Evolutionary conservation across 2,888 invertebrate species (phyloP).

Genomic region (Chelonus formosanus): DNA sequence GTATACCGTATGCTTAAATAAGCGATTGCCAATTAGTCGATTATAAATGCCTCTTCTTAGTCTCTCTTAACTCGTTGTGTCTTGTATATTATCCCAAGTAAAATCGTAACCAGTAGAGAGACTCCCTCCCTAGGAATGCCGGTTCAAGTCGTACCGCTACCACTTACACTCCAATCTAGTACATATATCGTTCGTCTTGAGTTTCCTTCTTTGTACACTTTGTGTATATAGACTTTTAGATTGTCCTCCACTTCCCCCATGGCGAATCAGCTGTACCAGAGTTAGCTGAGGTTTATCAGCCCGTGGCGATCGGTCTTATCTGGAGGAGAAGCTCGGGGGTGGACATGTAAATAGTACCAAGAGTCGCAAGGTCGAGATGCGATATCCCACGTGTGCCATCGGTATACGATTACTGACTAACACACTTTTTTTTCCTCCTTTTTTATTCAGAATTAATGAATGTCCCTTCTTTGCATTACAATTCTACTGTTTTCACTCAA

Average conservation of each 20-base stretch:
- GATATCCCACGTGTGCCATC: constrained; percentile 26
- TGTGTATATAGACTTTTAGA: too few species aligned
- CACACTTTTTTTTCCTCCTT: background rate
- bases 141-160: constrained; percentile 25
- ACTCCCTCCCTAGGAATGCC: constrained; percentile 17
- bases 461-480: background rate
- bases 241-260: constrained; percentile 26
- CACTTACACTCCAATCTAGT: constrained; percentile 19
- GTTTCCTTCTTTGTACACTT: constrained; percentile 4
- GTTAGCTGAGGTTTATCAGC: constrained; percentile 36
- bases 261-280: constrained; percentile 42
- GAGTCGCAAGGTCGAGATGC: constrained; percentile 32
- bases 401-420: constrained; percentile 24
- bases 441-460: constrained; percentile 15
- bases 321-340: constrained; percentile 43
- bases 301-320: constrained; percentile 48
- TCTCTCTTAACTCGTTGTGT: constrained; percentile 26
- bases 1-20: constrained; percentile 39
- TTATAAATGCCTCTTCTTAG: constrained; percentile 40
- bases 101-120: constrained; percentile 33
- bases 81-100: constrained; percentile 35
- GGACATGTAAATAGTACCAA: constrained; percentile 31
- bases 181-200: constrained; percentile 21
- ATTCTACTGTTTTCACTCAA: constrained; percentile 8
- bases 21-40: constrained; percentile 47